These are phyloP conservation scores for Gobionotothen gibberifrons DNA, from an alignment of 2,797 vertebrate species.

Conservation along the genomic window DNA sequence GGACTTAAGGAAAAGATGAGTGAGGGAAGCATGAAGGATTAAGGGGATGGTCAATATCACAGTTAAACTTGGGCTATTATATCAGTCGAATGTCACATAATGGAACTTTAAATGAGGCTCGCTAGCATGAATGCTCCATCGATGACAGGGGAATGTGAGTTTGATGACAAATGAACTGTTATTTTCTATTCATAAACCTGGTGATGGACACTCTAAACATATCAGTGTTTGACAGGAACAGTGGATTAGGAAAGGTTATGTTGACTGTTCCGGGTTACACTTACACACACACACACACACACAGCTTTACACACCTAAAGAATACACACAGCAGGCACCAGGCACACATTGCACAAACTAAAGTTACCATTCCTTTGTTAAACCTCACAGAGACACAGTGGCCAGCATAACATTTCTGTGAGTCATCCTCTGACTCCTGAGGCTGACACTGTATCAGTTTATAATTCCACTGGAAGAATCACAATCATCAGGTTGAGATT, in stretches of 20 bases:
- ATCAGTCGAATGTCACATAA: neutral
- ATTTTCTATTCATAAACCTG: slow-evolving; percentile 39
- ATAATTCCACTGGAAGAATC: neutral
- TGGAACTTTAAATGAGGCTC: neutral
- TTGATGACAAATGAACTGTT: slow-evolving; percentile 13
- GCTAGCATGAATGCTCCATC: neutral
- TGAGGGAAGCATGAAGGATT: too few species aligned
- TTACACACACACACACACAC: neutral
- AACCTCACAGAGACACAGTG: slow-evolving; percentile 22
- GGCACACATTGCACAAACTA: slow-evolving; percentile 15
- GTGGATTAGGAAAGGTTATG: slow-evolving; percentile 43
- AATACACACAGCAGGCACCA: neutral
- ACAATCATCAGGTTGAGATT: too few species aligned
- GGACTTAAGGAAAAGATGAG: too few species aligned
- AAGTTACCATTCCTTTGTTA: slow-evolving; percentile 40
- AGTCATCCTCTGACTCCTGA: slow-evolving; percentile 36
- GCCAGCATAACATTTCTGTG: slow-evolving; percentile 12
- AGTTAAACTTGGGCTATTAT: neutral
- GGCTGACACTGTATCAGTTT: slow-evolving; percentile 17
- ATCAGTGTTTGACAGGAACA: slow-evolving; percentile 22
- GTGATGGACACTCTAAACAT: slow-evolving; percentile 22
- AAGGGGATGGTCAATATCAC: neutral
- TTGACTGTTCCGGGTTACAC: slow-evolving; percentile 25
- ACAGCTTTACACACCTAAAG: neutral
- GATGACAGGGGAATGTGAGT: slow-evolving; percentile 12